A percentile compares a stretch with the other conserved stretches of the same genome.
Evolutionary conservation across 2,797 vertebrate genomes (phyloP).

Genomic region (Xiphophorus birchmanni): DNA sequence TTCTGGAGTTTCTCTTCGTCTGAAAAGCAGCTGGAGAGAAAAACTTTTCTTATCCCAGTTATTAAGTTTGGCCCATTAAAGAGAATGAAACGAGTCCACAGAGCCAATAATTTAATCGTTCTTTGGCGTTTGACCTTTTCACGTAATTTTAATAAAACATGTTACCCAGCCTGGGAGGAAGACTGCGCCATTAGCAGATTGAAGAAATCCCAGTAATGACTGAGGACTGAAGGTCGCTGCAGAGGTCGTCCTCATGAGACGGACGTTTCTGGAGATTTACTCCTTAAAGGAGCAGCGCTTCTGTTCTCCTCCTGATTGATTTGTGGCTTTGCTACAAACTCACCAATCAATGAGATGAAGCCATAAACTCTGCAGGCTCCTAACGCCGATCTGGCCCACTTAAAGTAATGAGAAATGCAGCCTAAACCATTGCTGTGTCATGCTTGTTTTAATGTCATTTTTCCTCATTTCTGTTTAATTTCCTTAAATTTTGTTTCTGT

Average conservation of each 20-base stretch:
- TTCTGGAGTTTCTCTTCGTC: background rate
- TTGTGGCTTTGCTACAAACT: no score
- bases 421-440: background rate
- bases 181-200: background rate
- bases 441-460: background rate
- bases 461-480: background rate
- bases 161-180: background rate
- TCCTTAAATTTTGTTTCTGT: background rate
- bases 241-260: background rate
- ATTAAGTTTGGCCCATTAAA: background rate
- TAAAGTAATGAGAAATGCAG: background rate
- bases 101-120: conserved; percentile 1
- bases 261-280: background rate
- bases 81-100: background rate
- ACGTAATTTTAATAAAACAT: background rate
- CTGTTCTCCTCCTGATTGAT: background rate
- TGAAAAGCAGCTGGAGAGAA: background rate
- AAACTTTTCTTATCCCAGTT: background rate
- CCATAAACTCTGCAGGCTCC: background rate
- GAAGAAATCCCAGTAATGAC: background rate
- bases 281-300: background rate
- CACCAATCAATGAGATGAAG: background rate
- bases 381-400: background rate
- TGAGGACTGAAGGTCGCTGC: background rate
- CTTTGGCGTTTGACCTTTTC: background rate